A percentile compares a stretch with the other conserved stretches of the same genome.
phyloP scores from a whole-genome alignment of 30 jellyfish, hydroid and myxozoan genomes.

The Calvadosia cruxmelitensis region DNA sequence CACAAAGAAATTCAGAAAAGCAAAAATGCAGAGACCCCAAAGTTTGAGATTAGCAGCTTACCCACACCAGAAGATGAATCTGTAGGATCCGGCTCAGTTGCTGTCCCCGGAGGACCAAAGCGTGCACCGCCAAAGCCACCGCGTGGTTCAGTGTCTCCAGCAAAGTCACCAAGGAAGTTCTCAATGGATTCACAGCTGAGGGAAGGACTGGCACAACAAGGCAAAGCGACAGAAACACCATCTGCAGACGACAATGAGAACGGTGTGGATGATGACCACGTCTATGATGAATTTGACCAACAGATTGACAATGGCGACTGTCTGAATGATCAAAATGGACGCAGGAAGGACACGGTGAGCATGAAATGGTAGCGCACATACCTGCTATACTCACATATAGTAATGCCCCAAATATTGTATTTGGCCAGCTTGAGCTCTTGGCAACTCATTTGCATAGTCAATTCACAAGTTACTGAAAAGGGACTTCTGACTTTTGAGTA shows the following conservation, averaged over 20 bases:
- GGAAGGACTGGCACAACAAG: not conserved
- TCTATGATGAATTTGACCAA: not conserved
- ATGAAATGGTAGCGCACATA: too few relatives aligned
- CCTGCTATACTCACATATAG: too few relatives aligned
- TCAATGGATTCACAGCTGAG: not conserved
- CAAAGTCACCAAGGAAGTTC: not conserved
- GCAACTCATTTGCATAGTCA: too few relatives aligned
- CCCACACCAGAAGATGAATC: not conserved
- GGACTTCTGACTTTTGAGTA: too few relatives aligned
- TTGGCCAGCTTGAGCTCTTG: too few relatives aligned
- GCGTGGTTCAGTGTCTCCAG: constrained; percentile 7
- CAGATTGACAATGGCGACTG: not conserved
- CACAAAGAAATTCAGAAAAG: not conserved
- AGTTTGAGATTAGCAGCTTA: not conserved
- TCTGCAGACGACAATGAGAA: not conserved
- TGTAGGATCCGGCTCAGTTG: not conserved
- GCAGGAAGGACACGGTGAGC: too few relatives aligned
- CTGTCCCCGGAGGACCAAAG: not conserved
- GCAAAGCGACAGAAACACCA: not conserved
- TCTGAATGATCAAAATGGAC: too few relatives aligned
- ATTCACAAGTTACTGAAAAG: too few relatives aligned
- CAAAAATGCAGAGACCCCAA: not conserved
- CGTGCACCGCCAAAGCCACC: constrained; percentile 59
- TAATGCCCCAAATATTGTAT: too few relatives aligned
- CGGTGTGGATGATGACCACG: not conserved